Evolutionary conservation across 2,888 invertebrate genomes (phyloP).

Genomic region (Deilephila porcellus): DNA sequence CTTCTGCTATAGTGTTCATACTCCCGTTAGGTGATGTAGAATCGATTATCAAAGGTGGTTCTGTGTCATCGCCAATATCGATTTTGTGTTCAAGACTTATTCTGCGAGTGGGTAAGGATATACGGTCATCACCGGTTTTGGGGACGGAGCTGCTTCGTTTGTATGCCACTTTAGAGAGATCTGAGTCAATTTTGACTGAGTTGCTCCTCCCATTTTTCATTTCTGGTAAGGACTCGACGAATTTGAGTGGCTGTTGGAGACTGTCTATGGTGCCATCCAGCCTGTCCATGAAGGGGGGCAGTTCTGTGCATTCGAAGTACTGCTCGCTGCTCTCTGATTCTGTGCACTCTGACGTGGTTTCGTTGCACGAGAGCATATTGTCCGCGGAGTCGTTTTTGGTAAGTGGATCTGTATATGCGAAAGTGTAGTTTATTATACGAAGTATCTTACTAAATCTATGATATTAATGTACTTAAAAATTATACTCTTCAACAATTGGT

Average conservation of each 20-base stretch:
- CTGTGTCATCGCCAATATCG: conserved; percentile 79
- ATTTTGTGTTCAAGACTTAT: conserved; percentile 81
- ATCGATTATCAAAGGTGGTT: conserved; percentile 80
- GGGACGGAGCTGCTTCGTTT: conserved; percentile 78
- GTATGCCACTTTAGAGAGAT: conserved; percentile 74
- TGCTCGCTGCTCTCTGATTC: conserved; percentile 83
- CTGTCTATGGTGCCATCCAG: conserved; percentile 65
- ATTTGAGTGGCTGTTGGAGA: conserved; percentile 62
- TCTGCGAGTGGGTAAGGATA: conserved; percentile 66
- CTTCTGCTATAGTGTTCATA: conserved; percentile 79
- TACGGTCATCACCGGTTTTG: conserved; percentile 67
- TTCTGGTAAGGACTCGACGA: conserved; percentile 63
- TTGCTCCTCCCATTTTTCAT: conserved; percentile 60
- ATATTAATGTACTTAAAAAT: no score
- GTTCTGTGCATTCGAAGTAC: conserved; percentile 79
- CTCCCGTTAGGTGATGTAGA: conserved; percentile 74
- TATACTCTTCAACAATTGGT: no score
- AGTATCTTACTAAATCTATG: no score
- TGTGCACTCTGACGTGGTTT: conserved; percentile 81
- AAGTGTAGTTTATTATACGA: no score
- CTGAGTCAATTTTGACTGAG: conserved; percentile 67
- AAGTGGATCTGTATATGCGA: conserved; percentile 66
- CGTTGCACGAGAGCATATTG: conserved; percentile 80
- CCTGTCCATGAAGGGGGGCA: conserved; percentile 65
- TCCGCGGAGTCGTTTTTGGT: conserved; percentile 80